Evolutionary conservation across 2,888 invertebrate species (phyloP), one percentile per base, ranked within the genome.

Genomic region (Athalia circularis): DNA sequence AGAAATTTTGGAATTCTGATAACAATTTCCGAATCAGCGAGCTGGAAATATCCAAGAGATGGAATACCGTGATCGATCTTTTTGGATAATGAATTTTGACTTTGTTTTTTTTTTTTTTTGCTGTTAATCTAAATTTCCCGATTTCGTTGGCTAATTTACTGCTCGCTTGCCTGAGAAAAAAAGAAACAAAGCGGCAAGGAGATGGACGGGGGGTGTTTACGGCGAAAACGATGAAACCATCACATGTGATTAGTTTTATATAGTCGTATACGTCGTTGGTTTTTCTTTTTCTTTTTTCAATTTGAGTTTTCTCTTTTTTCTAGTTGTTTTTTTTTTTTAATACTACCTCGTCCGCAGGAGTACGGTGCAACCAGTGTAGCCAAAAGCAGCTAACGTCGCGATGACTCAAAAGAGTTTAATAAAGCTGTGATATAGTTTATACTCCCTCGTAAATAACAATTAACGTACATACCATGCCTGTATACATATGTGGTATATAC

Each of bases 381-480:
- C 52, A 52, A 15, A 61, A 15, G 11, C 8, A 61, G 13, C 62
- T 5, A 13, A 61, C 61, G 74, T 59, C 6, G 29, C 13, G 29
- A 48, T 48, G 61, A 5, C 9, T 13, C 13, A 64, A 45, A 50
- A 61, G 62, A 75, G 75, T 83, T 86, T 86, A 86, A 86, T 87
- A 86, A 86, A 87, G 84, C 82, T 82, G 81, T 84, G 84, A 83
- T 85, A 85, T 84, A 83, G 82, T 86, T 86, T 86, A 86, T 85
- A 84, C 77, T 84, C 83, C 81, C 83, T 88, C 86, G 87, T 88
- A 88, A 88, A 88, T 88, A 88, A 88, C 86, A 87, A 87, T 88
- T 88, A 88, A 85, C 85, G 81, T 80, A 81, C 78, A 80, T 54
- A 54, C 29, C n/a, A n/a, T n/a, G n/a, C 52, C 54, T 54, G n/a